A percentile compares a stretch with the other conserved stretches of the same genome.
Conservation (phyloP, 92 coral and sea anemone species). For the Phenganax marumi region DNA sequence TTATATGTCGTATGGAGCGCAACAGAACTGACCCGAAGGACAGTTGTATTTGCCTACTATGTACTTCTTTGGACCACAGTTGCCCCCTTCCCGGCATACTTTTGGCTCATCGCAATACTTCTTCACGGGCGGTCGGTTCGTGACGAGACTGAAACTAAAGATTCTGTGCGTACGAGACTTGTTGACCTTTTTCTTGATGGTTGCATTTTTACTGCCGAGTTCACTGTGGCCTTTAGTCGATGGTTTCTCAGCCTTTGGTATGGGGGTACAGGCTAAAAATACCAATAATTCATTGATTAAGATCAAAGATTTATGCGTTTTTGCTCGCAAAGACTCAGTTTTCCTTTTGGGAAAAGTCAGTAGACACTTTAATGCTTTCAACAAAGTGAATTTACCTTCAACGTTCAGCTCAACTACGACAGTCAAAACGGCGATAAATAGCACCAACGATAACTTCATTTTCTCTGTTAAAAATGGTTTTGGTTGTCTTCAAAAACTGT, state of each 20-base stretch:
- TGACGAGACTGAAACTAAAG: conserved; percentile 2
- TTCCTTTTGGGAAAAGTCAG: too few relatives aligned
- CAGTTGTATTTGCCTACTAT: conserved; percentile 15
- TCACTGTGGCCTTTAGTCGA: neutral
- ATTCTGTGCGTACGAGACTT: neutral
- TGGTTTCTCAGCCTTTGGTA: neutral
- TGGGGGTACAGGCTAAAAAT: neutral
- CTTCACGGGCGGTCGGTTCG: neutral
- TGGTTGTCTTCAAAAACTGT: neutral
- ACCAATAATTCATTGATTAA: too few relatives aligned
- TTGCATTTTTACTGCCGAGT: neutral
- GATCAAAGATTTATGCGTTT: too few relatives aligned
- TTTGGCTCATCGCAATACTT: neutral
- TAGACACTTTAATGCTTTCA: too few relatives aligned
- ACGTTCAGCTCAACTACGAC: neutral
- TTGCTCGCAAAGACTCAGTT: too few relatives aligned
- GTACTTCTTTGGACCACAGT: neutral
- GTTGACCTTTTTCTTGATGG: too few relatives aligned
- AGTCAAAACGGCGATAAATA: conserved; percentile 9
- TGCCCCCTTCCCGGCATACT: neutral
- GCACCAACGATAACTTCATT: conserved; percentile 1
- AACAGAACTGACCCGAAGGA: conserved; percentile 5
- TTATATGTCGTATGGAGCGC: conserved; percentile 6
- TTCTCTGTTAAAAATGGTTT: neutral
- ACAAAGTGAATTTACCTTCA: neutral